Percentiles rank a stretch among this genome's conserved stretches.
Evolutionary conservation across 2,888 invertebrate species (phyloP).

Genomic region (Rugalucina vietnamica): DNA sequence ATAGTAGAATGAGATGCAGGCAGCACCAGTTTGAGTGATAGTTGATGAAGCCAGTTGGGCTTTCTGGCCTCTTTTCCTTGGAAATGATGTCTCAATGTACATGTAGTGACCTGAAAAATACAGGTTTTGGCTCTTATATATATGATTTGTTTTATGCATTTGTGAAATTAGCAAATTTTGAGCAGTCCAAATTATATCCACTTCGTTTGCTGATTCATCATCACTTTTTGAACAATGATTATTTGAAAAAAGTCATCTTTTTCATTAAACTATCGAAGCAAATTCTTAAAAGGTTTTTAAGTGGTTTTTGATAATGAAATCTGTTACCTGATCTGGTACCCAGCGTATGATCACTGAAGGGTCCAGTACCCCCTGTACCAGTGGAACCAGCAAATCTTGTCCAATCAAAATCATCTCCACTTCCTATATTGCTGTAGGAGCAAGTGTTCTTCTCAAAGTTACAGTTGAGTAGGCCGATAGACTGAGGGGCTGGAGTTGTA

Average conservation of each 20-base stretch:
- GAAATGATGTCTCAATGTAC: conserved; percentile 74
- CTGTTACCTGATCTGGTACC: conserved; percentile 69
- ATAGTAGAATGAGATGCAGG: conserved; percentile 74
- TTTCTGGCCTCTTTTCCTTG: conserved; percentile 68
- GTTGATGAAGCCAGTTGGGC: conserved; percentile 71
- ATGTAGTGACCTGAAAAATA: conserved; percentile 71
- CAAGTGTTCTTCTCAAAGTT: conserved; percentile 76
- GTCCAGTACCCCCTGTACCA: conserved; percentile 69
- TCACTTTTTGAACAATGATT: no score
- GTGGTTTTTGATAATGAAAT: background rate
- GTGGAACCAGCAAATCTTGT: conserved; percentile 66
- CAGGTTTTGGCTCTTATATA: background rate
- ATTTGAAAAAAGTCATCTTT: no score
- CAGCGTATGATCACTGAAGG: conserved; percentile 74
- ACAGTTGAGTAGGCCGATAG: conserved; percentile 62
- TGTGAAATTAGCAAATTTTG: no score
- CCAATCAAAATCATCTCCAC: conserved; percentile 74
- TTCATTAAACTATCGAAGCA: no score
- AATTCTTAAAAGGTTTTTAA: no score
- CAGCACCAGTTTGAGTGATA: conserved; percentile 46
- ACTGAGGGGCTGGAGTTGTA: background rate
- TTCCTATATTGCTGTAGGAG: conserved; percentile 65
- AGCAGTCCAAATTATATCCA: no score
- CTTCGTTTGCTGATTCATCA: no score
- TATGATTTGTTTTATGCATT: no score